These are phyloP conservation scores for Malthinus seriepunctatus DNA, from an alignment of 2,888 invertebrate species.

Conservation along the genomic window DNA sequence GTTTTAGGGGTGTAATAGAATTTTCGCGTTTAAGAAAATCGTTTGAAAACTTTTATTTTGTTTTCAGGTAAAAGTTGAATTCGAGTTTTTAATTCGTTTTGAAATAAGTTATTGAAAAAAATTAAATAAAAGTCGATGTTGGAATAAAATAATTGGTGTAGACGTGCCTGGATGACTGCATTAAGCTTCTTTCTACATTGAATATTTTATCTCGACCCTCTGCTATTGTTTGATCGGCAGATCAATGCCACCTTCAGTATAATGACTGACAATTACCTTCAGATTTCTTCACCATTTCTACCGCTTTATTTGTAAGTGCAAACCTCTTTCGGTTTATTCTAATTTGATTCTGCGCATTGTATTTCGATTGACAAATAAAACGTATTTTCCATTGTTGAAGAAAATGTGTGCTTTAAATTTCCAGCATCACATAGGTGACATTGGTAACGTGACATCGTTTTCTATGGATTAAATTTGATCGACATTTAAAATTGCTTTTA, in stretches of 20 bases:
- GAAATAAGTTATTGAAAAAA: constrained; percentile 21
- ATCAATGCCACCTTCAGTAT: constrained; percentile 23
- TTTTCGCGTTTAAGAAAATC: too few species aligned
- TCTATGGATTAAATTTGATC: constrained; percentile 35
- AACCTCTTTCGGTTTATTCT: constrained; percentile 39
- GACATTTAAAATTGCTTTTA: constrained; percentile 41
- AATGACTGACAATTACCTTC: constrained; percentile 32
- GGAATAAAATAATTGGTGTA: constrained; percentile 29
- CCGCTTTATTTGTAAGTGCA: constrained; percentile 30
- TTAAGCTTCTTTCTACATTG: constrained; percentile 26
- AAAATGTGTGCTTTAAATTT: constrained; percentile 30
- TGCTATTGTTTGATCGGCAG: constrained; percentile 27
- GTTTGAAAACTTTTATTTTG: too few species aligned
- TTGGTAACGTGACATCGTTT: constrained; percentile 30
- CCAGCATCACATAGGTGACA: constrained; percentile 29
- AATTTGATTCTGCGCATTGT: constrained; percentile 43
- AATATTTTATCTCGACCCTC: constrained; percentile 27
- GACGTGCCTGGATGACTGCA: constrained; percentile 30
- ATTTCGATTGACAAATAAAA: constrained; percentile 43
- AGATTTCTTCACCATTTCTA: constrained; percentile 30
- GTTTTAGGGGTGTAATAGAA: too few species aligned
- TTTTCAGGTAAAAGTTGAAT: too few species aligned
- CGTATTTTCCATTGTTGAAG: constrained; percentile 33
- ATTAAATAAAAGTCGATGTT: constrained; percentile 20
- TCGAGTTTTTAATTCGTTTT: constrained; percentile 15